A percentile compares a stretch with the other conserved stretches of the same genome.
phyloP scores from a whole-genome alignment of 2,888 invertebrate species.

The Erpobdella octoculata region DNA sequence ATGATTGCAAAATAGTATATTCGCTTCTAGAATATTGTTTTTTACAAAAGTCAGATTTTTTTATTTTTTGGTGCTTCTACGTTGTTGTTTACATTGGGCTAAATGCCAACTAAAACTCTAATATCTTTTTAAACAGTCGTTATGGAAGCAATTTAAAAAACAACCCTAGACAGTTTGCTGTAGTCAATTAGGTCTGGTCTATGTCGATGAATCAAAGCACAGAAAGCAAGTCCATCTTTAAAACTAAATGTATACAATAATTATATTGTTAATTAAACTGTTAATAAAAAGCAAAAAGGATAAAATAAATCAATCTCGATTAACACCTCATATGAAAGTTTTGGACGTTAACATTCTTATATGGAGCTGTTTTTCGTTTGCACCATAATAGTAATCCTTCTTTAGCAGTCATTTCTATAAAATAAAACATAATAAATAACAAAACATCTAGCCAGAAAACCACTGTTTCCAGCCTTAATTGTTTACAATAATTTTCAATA shows the following conservation, averaged over 20 bases:
- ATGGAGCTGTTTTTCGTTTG: slow-evolving; percentile 97
- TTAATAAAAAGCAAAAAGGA: not conserved
- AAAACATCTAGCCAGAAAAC: not conserved
- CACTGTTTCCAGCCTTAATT: not conserved
- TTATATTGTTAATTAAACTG: not conserved
- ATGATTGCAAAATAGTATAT: too few species aligned
- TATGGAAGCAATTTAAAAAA: slow-evolving; percentile 11
- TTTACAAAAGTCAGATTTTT: too few species aligned
- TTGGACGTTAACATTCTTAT: slow-evolving; percentile 99
- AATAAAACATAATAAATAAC: not conserved
- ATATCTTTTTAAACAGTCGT: too few species aligned
- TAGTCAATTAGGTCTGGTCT: slow-evolving; percentile 98
- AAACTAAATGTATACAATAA: slow-evolving; percentile 60
- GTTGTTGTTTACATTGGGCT: too few species aligned
- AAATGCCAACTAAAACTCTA: too few species aligned
- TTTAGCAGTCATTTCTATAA: slow-evolving; percentile 73
- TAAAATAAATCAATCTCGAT: not conserved
- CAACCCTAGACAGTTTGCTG: slow-evolving; percentile 84
- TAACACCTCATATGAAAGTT: slow-evolving; percentile 63
- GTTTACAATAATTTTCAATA: not conserved
- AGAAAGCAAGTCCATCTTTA: slow-evolving; percentile 99
- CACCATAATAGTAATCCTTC: slow-evolving; percentile 98
- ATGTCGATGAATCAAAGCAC: slow-evolving; percentile 97
- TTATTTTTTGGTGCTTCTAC: too few species aligned
- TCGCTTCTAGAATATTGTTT: too few species aligned